Base-by-base conservation (phyloP, 2,888 invertebrate genomes). In the Tenthredo distinguenda region DNA sequence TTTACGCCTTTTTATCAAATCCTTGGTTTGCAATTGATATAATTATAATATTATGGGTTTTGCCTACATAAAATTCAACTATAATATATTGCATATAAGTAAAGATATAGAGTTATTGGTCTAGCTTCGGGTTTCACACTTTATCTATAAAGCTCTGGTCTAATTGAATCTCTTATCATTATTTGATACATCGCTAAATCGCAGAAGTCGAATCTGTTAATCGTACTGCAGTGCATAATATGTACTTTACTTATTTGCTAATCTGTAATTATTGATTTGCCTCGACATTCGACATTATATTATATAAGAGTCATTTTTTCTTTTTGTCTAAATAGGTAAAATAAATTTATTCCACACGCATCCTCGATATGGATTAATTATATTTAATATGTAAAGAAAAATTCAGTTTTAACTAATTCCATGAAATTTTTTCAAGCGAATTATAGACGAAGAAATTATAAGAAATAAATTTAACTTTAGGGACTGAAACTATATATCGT, bases 401-500 rank as follows among this genome's bases (percentile, higher is more conserved):
- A 71, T 18, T n/a, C 71, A 37, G 21, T 26, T 62, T 62, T 26
- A 4, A 62, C 9, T 10, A 26, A 62, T 62, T 26, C 26, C 12
- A 71, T 18, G 15, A 71, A 9, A 71, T 71, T 71, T 37, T 71
- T 10, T 37, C 37, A 37, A n/a, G 15, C 9, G 9, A 37, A 31
- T n/a, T 37, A n/a, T 21, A 71, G 68, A 31, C 4, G 34, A 37
- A 34, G 34, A 37, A 71, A 71, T 71, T 37, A 76, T 21, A 71
- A 77, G 72, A 72, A 74, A 26, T 47, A 84, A 86, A 55, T 86
- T 62, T 62, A 50, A 81, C 72, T 62, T 55, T 84, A 86, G 86
- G 62, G 65, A 43, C 81, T 72, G 74, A 65, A 26, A 62, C 26
- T 62, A 62, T 58, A n/a, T 58, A 58, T 26, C 26, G 62, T 62